Evolutionary conservation across 2,797 vertebrate species (phyloP).

Genomic region (Vespertilio murinus): DNA sequence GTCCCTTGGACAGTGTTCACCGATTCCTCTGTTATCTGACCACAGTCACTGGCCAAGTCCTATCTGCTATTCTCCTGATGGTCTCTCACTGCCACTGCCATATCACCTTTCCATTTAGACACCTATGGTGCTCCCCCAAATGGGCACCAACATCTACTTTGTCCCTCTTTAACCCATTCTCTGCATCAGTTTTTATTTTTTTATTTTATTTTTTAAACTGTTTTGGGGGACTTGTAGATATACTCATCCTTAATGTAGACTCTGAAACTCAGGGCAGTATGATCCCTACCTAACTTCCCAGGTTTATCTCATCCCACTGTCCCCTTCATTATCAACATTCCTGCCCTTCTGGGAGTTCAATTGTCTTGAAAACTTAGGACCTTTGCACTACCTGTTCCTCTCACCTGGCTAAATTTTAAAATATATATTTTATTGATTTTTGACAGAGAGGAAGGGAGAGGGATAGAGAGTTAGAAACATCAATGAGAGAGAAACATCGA

Average conservation of each 20-base stretch:
- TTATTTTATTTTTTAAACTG: too few species aligned
- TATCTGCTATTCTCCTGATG: not conserved
- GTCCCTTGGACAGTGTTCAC: not conserved
- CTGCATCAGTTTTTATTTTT: not conserved
- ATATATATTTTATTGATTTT: too few species aligned
- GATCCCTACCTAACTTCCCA: not conserved
- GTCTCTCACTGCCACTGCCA: not conserved
- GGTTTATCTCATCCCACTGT: not conserved
- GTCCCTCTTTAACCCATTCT: not conserved
- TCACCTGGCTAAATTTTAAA: not conserved
- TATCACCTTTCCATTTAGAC: not conserved
- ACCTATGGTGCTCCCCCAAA: not conserved
- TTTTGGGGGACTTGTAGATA: not conserved
- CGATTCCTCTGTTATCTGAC: not conserved
- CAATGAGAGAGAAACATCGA: too few species aligned
- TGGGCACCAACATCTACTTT: not conserved
- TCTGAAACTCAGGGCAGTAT: not conserved
- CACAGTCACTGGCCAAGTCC: not conserved
- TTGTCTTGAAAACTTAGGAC: not conserved
- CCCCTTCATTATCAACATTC: not conserved
- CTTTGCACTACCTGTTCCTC: not conserved
- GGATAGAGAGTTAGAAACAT: too few species aligned
- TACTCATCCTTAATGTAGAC: not conserved
- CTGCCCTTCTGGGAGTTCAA: not conserved
- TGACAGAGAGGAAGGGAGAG: too few species aligned